A percentile compares a stretch with the other conserved stretches of the same genome.
These are phyloP conservation scores for Nasonovia ribisnigri DNA, from an alignment of 2,888 invertebrate genomes.

Conservation along the genomic window DNA sequence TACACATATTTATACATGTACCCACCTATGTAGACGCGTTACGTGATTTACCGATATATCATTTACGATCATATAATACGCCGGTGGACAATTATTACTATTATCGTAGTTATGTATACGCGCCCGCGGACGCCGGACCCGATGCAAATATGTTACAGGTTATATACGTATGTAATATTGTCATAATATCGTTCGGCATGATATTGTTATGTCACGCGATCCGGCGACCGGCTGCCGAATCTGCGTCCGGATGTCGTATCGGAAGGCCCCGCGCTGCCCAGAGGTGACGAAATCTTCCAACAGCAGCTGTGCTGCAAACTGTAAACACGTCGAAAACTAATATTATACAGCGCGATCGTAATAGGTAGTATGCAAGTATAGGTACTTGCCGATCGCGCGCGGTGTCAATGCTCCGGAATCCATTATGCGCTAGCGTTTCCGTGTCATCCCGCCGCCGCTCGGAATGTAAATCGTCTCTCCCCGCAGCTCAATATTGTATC, in stretches of 20 bases:
- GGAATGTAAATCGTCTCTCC: constrained; percentile 25
- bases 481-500: constrained; percentile 15
- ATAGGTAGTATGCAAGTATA: background rate
- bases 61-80: background rate
- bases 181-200: background rate
- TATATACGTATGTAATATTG: background rate
- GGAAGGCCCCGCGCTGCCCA: background rate
- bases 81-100: constrained; percentile 26
- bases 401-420: constrained; percentile 58
- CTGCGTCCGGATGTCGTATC: background rate
- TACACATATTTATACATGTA: background rate
- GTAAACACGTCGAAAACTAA: background rate
- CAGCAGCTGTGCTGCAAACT: too few species aligned
- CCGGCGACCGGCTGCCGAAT: background rate
- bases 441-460: background rate
- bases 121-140: background rate
- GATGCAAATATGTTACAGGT: background rate
- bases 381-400: background rate
- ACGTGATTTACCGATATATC: constrained; percentile 50
- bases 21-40: background rate
- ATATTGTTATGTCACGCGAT: background rate
- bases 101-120: background rate
- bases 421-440: constrained; percentile 35
- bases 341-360: background rate
- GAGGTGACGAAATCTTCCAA: constrained; percentile 8